Evolutionary conservation across 2,113 vertebrate species (phyloP), one percentile per base, ranked within the genome.

Genomic region (Centropristis striata): DNA sequence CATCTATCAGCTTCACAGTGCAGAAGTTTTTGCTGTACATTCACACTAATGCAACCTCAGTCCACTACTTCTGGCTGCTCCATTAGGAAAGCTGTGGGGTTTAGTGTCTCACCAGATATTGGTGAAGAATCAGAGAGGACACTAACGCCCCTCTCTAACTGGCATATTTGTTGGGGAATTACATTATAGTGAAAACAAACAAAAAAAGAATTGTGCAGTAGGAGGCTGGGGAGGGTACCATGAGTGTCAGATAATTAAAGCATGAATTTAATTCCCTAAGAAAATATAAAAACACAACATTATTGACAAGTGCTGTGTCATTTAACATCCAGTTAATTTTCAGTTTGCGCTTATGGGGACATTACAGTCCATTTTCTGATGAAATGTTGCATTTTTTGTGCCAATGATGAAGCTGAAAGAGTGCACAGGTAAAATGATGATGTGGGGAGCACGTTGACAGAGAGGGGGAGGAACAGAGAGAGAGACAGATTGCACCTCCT

Each of bases 341-440:
- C 32, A 18, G 1, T 32, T 32, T 47, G 20, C 42, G 42, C 2
- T 16, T 41, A 0, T 41, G 12, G 18, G 13, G 46, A 27, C 20
- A 25, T 4, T 27, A 77, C 16, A 46, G 49, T 9, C 13, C 16
- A 23, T 18, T 28, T 16, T 41, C 25, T 65, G 61, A 64, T 76
- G 80, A 70, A 15, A 67, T 63, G 28, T 18, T 83, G 13, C 21
- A 1, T 21, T 25, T 55, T 46, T 36, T 71, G 46, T 37, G 63
- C 36, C 50, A 12, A 70, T 84, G 70, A 58, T 41, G 1, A 37
- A 65, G 42, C 59, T 36, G 50, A 47, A 32, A 39, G 46, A 60
- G 36, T 67, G 37, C 58, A 32, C 28, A 71, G 70, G 79, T 78
- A 28, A 59, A 74, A 32, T 20, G 58, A 64, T 49, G 81, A 32